Conservation (phyloP, 2,797 vertebrate genomes). For the Notamacropus eugenii region DNA sequence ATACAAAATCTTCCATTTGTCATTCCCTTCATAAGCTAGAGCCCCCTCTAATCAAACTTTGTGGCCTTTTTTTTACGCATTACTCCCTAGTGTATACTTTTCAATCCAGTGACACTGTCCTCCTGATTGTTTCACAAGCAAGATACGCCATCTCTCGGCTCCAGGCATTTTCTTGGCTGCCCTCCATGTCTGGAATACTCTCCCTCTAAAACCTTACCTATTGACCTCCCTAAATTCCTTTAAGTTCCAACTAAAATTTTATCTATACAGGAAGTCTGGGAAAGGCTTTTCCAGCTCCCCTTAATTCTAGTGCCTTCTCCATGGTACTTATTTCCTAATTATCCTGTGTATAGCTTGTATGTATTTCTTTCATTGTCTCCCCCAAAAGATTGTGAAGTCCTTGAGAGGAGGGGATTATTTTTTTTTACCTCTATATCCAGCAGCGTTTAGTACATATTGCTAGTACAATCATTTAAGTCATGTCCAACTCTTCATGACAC, state of each 20-base stretch:
- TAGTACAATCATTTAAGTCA: too few relatives aligned
- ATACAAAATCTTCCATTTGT: neutral
- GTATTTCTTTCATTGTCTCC: neutral
- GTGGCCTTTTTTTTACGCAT: neutral
- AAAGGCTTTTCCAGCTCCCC: neutral
- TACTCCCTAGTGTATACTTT: neutral
- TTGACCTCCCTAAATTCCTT: neutral
- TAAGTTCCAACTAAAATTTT: neutral
- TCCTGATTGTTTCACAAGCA: neutral
- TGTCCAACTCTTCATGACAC: neutral
- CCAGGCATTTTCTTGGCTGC: neutral
- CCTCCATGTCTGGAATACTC: neutral
- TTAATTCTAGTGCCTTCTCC: neutral
- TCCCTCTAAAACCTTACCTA: neutral
- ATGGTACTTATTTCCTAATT: too few relatives aligned
- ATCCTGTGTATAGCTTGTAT: neutral
- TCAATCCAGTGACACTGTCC: neutral
- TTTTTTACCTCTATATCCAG: neutral
- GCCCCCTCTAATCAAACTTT: neutral
- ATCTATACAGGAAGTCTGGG: neutral
- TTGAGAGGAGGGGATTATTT: neutral
- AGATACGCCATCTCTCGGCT: neutral
- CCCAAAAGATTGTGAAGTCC: neutral
- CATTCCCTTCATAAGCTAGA: neutral
- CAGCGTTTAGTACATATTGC: neutral